Base-by-base conservation (phyloP, 2,888 invertebrate genomes). In the Tridacna crocea region DNA sequence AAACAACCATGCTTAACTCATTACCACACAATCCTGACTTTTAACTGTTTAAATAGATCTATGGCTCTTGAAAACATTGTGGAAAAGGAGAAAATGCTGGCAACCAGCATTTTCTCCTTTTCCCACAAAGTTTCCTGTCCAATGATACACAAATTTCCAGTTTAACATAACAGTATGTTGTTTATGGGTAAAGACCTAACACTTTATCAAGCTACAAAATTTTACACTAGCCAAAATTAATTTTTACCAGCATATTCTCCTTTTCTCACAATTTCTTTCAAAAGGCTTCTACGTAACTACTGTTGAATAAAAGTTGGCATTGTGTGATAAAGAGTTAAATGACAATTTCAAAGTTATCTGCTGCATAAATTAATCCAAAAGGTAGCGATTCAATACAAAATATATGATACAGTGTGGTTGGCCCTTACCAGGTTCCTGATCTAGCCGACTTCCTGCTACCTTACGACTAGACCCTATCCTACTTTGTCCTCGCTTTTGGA, bases 391-490 rank as follows among this genome's bases (percentile, higher is more conserved):
- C 36, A 36, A 36, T 36, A 70, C 48, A 51, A 70, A 22, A 46
- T n/a, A 70, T n/a, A 70, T 51, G 47, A 51, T 26, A 51, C 51
- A 4, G 24, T 24, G 61, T 24, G 61, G 47, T 46, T 75, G n/a
- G 22, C 19, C 47, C 85, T 86, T 86, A 86, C 86, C 86, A 46
- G 24, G 19, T 46, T 86, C 83, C 8, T 75, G 51, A 26, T 82
- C 85, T 24, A 83, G 66, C 65, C 79, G 77, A 86, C 86, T 86
- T 36, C 58, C 48, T 73, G 75, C 76, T 22, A 72, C 72, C 68
- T 84, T 84, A 79, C 84, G 84, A 81, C 84, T 84, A 78, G 84
- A 84, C 66, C 80, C 79, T 48, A 84, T 68, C 24, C 84, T 77
- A 77, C 84, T 84, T 73, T 79, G 84, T 36, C 80, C 80, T 63